Conservation (phyloP, 2,797 vertebrate species). For the Paramormyrops hopkinsi region DNA sequence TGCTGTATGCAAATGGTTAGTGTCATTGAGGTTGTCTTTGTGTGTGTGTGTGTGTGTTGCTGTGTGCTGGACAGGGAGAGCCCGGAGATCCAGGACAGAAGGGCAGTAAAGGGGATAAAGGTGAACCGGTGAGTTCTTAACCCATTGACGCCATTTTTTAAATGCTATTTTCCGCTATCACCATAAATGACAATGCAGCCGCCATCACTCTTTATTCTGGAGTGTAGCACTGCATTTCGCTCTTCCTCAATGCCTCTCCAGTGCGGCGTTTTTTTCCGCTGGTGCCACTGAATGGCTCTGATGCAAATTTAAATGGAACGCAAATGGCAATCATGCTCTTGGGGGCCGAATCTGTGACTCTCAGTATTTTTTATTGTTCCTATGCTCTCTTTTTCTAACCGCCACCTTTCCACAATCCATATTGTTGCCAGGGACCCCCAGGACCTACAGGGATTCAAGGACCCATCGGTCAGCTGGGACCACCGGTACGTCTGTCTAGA, state of each 20-base stretch:
- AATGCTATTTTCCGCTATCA: not conserved
- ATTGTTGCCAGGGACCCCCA: not conserved
- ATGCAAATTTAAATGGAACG: not conserved
- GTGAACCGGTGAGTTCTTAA: not conserved
- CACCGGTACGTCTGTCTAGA: slow-evolving; percentile 56
- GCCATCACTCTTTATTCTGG: not conserved
- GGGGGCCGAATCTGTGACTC: not conserved
- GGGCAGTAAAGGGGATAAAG: slow-evolving; percentile 3
- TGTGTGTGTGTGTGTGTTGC: not conserved
- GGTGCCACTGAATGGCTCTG: not conserved
- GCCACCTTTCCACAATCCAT: not conserved
- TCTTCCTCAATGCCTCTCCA: not conserved
- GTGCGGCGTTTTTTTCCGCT: not conserved
- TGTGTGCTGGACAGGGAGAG: slow-evolving; percentile 67
- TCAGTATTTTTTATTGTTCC: not conserved
- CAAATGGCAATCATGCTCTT: not conserved
- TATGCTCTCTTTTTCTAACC: not conserved
- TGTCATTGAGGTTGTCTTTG: not conserved
- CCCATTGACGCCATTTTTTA: not conserved
- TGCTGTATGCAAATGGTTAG: not conserved
- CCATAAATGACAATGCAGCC: not conserved
- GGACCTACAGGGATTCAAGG: not conserved
- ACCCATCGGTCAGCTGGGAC: slow-evolving; percentile 49
- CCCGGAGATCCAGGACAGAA: slow-evolving; percentile 80
- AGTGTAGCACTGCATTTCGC: not conserved